Base-by-base conservation (phyloP, 2,888 invertebrate genomes). In the Eupithecia dodoneata region DNA sequence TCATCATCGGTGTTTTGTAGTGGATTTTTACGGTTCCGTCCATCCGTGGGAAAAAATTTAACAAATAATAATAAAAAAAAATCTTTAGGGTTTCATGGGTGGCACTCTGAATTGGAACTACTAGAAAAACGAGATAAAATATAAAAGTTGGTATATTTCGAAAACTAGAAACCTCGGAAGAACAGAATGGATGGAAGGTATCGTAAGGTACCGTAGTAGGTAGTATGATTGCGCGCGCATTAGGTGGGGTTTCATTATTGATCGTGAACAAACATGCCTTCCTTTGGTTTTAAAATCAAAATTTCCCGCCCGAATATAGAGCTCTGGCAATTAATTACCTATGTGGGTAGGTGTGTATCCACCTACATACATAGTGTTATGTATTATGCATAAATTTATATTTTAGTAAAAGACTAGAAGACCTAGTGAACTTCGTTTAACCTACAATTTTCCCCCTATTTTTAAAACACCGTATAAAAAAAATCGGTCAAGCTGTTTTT, bases 191-290 rank as follows among this genome's bases (percentile, higher is more conserved):
- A 18, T 59, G 3, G 55, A n/a, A 52, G 55, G 55, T 59, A 47
- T 12, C 55, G 55, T 52, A n/a, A 18, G 18, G 59, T 18, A 59
- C 59, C 9, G 65, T 65, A 59, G 59, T 63, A 52, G 55, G 65
- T 63, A 52, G 55, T n/a, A 55, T 77, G 72, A 80, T 63, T 94
- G 94, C 94, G 93, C 93, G 92, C 94, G 94, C 94, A 89, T 77
- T 82, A 78, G 85, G 90, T 87, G 91, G 91, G 91, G 90, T 89
- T 77, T 85, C 63, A 47, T 12, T 94, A 94, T 94, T 90, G 94
- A 94, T 94, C 83, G 85, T 85, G 59, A 10, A n/a, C 71, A 47
- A 87, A 88, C 87, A 88, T 87, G 87, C 85, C 84, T 84, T 83
- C 83, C 80, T 81, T 66, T 49, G 30, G 66, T 72, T 74, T 69